phyloP scores from a whole-genome alignment of 2,797 vertebrate species.

The Alca torda region DNA sequence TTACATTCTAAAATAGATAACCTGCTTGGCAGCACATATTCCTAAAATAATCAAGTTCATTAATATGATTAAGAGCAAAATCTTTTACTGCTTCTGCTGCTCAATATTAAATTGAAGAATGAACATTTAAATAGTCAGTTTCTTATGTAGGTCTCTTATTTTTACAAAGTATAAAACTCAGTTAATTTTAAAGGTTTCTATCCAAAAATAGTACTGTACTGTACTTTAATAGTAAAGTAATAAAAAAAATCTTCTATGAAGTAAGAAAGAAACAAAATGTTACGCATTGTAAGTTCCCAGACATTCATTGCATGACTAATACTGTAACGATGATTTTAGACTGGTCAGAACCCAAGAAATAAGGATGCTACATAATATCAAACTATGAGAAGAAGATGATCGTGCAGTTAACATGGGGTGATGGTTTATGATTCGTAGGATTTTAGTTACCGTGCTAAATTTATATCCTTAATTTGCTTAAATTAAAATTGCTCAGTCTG shows the following conservation, averaged over 20 bases:
- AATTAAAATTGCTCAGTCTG: conserved; percentile 49
- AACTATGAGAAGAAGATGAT: neutral
- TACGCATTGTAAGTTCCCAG: neutral
- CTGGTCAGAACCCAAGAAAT: neutral
- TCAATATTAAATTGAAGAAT: neutral
- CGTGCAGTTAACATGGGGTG: neutral
- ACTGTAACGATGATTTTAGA: neutral
- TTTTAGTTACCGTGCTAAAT: conserved; percentile 47
- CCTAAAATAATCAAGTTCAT: conserved; percentile 46
- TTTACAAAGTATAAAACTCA: neutral
- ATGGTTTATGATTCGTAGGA: neutral
- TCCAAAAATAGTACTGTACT: conserved; percentile 30
- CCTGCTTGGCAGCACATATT: neutral
- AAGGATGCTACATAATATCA: neutral
- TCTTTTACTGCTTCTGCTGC: neutral
- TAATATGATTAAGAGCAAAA: conserved; percentile 37
- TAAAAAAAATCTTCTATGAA: neutral
- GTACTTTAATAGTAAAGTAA: conserved; percentile 26
- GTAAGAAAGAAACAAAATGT: conserved; percentile 21
- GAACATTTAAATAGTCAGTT: neutral
- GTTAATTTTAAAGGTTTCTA: conserved; percentile 24
- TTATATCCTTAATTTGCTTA: conserved; percentile 51
- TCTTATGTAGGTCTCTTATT: neutral
- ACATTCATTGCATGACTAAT: conserved; percentile 40
- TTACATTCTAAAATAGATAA: conserved; percentile 31